A percentile compares a stretch with the other conserved stretches of the same genome.
Conservation (phyloP, 2,113 vertebrate species). For the Aythya baeri region DNA sequence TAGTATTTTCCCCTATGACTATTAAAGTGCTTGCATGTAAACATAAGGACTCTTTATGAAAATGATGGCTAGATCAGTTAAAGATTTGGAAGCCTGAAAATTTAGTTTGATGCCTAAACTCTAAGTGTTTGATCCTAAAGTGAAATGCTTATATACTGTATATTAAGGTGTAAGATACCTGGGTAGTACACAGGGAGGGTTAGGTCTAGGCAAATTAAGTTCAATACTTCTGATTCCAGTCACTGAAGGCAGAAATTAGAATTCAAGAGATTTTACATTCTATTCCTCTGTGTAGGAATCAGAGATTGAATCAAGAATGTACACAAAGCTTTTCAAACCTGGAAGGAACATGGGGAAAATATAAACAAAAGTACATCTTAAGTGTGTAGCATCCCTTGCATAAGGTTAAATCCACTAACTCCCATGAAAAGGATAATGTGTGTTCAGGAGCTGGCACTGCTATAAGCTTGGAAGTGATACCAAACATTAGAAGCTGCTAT, state of each 20-base stretch:
- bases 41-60: background rate
- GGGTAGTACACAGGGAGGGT: background rate
- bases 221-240: background rate
- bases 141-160: background rate
- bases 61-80: background rate
- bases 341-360: background rate
- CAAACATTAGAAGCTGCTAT: background rate
- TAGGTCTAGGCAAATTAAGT: background rate
- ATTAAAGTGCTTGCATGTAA: accelerated
- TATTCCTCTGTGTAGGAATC: background rate
- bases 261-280: background rate
- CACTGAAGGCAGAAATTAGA: background rate
- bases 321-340: background rate
- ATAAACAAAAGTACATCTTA: background rate
- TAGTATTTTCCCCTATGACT: background rate
- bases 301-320: background rate
- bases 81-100: background rate
- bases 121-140: background rate
- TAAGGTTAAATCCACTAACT: background rate
- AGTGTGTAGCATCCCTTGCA: background rate
- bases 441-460: background rate
- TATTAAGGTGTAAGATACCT: background rate
- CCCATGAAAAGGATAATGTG: background rate
- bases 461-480: background rate
- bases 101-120: background rate